Base-by-base conservation (phyloP, 2,888 invertebrate genomes). In the Phaedon cochleariae region DNA sequence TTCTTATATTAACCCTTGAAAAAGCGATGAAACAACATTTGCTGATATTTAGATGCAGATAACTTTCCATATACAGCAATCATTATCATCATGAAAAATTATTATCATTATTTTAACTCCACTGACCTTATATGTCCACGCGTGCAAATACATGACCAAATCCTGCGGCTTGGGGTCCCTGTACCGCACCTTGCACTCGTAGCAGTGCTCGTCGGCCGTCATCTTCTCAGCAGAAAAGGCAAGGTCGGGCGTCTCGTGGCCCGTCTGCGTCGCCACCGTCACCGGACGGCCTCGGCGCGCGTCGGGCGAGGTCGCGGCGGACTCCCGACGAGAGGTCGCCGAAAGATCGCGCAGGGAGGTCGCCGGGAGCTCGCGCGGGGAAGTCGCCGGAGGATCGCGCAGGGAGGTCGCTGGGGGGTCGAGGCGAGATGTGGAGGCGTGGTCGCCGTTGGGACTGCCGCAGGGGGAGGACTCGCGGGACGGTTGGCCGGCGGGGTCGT, bases 111-210 rank as follows among this genome's bases (percentile, higher is more conserved):
- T 12, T 2, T 34, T 20, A 66, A 15, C 18, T n/a, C 15, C 7
- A 22, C 81, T 81, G 81, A 93, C 93, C 89, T 90, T 91, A 83
- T 95, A 95, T 79, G 94, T 94, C 93, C 94, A 94, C 29, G 97
- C 97, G 84, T 98, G 98, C 49, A 98, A 88, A 84, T 95, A 98
- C 95, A 98, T 96, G 74, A 97, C 92, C 66, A 98, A 88, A 83
- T 97, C 96, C 73, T 93, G 90, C 0, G 95, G 94, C 70, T 93
- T 90, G 0, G 98, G 97, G 84, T 98, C 97, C 71, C 94, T 87
- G 85, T 95, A 97, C 67, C 93, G 88, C 64, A 95, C 93, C 84
- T 94, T 94, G 84, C 97, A 98, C 84, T 96, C 95, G 82, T 94
- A 93, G 85, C 97, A 98, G 81, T 95, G 92, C 41, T 91, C 90